Percentiles rank a stretch among this genome's conserved stretches.
Conservation (phyloP, 2,113 vertebrate species). For the Agapornis roseicollis region DNA sequence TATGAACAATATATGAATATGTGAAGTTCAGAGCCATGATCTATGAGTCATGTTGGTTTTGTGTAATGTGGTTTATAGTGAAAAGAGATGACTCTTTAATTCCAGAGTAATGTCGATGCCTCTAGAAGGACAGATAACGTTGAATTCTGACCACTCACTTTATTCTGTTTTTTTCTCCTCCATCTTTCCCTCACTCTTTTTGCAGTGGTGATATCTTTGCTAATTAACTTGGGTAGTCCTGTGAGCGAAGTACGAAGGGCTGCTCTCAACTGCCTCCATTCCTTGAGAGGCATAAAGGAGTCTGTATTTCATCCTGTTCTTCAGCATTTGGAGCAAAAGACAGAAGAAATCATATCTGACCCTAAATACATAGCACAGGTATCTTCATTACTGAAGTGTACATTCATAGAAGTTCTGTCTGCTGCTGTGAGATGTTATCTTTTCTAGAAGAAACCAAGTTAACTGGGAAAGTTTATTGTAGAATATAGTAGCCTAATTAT, state of each 20-base stretch:
- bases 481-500: not conserved
- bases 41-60: not conserved
- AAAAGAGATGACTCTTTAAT: not conserved
- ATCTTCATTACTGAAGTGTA: not conserved
- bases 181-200: not conserved
- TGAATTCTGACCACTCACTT: not conserved
- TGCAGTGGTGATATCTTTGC: conserved; percentile 83
- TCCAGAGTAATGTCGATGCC: not conserved
- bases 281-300: conserved; percentile 58
- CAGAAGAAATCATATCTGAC: conserved; percentile 89
- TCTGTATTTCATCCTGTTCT: conserved; percentile 80
- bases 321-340: conserved; percentile 76
- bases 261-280: conserved; percentile 77
- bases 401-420: not conserved
- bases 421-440: not conserved
- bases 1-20: not conserved
- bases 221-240: conserved; percentile 84
- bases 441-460: not conserved
- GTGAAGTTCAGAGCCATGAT: not conserved
- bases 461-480: not conserved
- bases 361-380: conserved; percentile 83
- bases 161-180: not conserved
- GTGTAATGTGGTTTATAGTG: not conserved
- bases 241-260: conserved; percentile 86
- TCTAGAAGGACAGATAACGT: not conserved